Percentiles rank a stretch among this genome's conserved stretches.
These are phyloP conservation scores for Natrix natrix DNA, from an alignment of 2,797 vertebrate genomes.

Conservation along the genomic window DNA sequence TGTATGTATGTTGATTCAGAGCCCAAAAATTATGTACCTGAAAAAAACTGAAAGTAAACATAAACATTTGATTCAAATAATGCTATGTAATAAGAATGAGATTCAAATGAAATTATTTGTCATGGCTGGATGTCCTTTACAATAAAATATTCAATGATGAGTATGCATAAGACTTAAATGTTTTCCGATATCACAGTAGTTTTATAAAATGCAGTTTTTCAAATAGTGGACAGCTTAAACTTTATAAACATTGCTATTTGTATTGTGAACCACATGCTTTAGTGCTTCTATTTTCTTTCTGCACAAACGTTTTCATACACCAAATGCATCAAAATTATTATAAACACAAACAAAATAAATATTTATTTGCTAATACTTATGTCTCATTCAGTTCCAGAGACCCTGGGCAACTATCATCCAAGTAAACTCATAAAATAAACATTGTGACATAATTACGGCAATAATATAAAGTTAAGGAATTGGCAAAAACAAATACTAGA, in stretches of 20 bases:
- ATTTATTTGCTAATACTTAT: not conserved
- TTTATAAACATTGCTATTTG: not conserved
- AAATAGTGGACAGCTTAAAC: not conserved
- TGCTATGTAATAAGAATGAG: not conserved
- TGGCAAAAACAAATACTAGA: not conserved
- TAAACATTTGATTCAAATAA: not conserved
- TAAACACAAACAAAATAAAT: not conserved
- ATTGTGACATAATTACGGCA: not conserved
- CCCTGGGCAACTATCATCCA: not conserved
- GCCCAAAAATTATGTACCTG: not conserved
- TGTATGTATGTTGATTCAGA: not conserved
- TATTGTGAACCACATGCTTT: not conserved
- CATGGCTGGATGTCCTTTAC: not conserved
- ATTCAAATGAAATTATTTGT: not conserved
- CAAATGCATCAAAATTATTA: not conserved
- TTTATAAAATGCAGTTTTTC: not conserved
- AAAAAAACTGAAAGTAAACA: not conserved
- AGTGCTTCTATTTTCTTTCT: not conserved
- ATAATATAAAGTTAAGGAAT: not conserved
- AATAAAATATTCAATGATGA: not conserved
- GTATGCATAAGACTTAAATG: not conserved
- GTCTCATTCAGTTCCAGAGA: not conserved
- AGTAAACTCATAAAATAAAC: not conserved
- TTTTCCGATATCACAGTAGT: not conserved
- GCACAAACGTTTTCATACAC: no score